phyloP scores from a whole-genome alignment of 2,888 invertebrate genomes.

The Leucozona laternaria region DNA sequence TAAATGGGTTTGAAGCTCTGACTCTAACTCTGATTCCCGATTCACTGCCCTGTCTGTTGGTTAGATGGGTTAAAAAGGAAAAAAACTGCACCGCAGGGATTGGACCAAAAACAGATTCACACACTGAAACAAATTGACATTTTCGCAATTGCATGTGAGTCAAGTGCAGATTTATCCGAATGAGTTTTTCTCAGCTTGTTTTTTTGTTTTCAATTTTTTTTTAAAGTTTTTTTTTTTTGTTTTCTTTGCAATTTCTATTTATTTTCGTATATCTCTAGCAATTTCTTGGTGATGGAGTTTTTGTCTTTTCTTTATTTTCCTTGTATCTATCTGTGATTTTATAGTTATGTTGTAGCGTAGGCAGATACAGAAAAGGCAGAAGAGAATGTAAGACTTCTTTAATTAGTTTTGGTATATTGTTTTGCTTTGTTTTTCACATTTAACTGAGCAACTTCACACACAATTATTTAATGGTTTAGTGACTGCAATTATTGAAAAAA shows the following conservation, averaged over 20 bases:
- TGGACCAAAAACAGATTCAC: conserved; percentile 52
- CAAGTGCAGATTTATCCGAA: conserved; percentile 67
- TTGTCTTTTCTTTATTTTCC: neutral
- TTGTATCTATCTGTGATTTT: conserved; percentile 13
- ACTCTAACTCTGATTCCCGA: conserved; percentile 20
- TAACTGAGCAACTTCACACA: conserved; percentile 5
- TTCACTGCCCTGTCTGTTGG: conserved; percentile 29
- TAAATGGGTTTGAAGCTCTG: neutral
- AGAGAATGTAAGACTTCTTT: neutral
- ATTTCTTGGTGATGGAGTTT: conserved; percentile 17
- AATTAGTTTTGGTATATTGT: conserved; percentile 18
- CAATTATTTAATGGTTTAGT: conserved; percentile 3
- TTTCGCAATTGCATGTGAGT: conserved; percentile 68
- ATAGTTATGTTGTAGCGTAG: neutral
- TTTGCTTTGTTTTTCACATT: neutral
- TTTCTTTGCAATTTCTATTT: conserved; percentile 8
- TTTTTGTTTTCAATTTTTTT: neutral
- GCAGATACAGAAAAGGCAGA: neutral
- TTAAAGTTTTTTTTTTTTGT: neutral
- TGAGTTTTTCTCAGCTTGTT: conserved; percentile 40
- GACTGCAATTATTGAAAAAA: neutral
- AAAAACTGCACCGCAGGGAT: conserved; percentile 36
- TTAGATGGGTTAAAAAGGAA: conserved; percentile 42
- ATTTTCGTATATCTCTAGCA: conserved; percentile 1
- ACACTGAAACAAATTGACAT: conserved; percentile 70